Evolutionary conservation across 2,113 vertebrate genomes (phyloP), one percentile per base, ranked within the genome.

Genomic region (Melanerpes formicivorus): DNA sequence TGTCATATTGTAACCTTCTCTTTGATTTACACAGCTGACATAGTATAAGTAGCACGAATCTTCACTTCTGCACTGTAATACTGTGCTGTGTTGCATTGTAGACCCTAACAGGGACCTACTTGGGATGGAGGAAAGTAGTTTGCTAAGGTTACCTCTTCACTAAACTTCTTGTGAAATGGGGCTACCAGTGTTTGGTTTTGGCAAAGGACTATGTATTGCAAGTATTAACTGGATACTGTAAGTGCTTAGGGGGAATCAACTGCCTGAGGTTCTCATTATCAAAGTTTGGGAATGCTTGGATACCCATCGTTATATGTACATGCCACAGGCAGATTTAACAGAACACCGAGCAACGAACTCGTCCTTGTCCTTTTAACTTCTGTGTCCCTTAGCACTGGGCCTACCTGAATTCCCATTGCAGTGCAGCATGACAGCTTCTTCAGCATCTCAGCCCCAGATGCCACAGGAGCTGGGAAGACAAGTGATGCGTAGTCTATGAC

Each of bases 381-480:
- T 42, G 0, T 29, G 40, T 23, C 18, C 14, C 14, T 60, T 76
- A 58, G 72, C 0, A 0, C 46, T 82, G 75, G 30, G 19, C 18
- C 27, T 56, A 1, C 21, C 25, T 72, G 37, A 64, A 78, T 42
- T 88, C 19, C 11, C 21, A 3, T 18, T 63, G 54, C 3, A 2
- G 3, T 67, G 21, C 56, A 71, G 52, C 1, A 0, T 64, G 66
- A 72, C 42, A 81, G 16, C 32, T 17, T 84, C 58, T 77, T 71
- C 58, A 75, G 54, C 10, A 87, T 74, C 69, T 77, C n/a, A 88
- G 44, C 14, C 62, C 44, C 66, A 48, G 14, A 8, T 78, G 26
- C 46, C 32, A 71, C 42, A 60, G 48, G 18, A 88, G 42, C 58
- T 78, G 56, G 29, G 34, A 84, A 80, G 64, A 59, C 12, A 74